phyloP scores from a whole-genome alignment of 2,113 vertebrate species.

The Turnix velox region DNA sequence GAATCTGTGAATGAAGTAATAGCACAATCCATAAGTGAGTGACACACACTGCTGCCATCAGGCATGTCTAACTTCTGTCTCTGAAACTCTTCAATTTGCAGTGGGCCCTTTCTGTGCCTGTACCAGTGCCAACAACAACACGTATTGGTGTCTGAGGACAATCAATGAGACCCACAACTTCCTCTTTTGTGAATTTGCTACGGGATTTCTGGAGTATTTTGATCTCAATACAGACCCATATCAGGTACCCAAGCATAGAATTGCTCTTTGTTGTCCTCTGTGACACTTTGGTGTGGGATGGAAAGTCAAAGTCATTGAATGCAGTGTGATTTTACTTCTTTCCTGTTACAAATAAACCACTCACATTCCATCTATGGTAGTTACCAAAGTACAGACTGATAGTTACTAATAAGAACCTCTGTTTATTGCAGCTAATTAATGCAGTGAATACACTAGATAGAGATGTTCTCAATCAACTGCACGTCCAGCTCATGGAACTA shows the following conservation, averaged over 20 bases:
- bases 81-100: slow-evolving; percentile 49
- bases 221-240: slow-evolving; percentile 94
- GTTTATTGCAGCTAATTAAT: slow-evolving; percentile 83
- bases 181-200: slow-evolving; percentile 97
- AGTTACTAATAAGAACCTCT: not conserved
- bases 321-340: not conserved
- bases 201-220: slow-evolving; percentile 96
- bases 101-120: slow-evolving; percentile 98
- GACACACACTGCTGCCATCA: too few relatives aligned
- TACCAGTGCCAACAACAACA: slow-evolving; percentile 98
- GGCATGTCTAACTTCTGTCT: not conserved
- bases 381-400: not conserved
- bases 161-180: slow-evolving; percentile 98
- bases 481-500: slow-evolving; percentile 90
- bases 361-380: not conserved
- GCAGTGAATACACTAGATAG: slow-evolving; percentile 87
- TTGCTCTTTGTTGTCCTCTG: not conserved
- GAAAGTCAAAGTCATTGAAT: not conserved
- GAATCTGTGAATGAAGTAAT: not conserved
- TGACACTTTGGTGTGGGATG: not conserved
- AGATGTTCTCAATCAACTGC: slow-evolving; percentile 86
- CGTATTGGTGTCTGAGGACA: slow-evolving; percentile 95
- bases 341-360: not conserved
- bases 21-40: too few relatives aligned
- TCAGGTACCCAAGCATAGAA: slow-evolving; percentile 76